Evolutionary conservation across 2,113 vertebrate species (phyloP).

Genomic region (Oryctolagus cuniculus): mOryCun1.1 NC_091442.1:61242501-61243000

Average conservation of each 20-base stretch:
- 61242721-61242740: background rate
- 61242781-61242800: slow-evolving; percentile 24
- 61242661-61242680: slow-evolving; percentile 14
- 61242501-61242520: slow-evolving; percentile 9
- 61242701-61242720: background rate
- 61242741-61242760: slow-evolving; percentile 29
- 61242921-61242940: background rate
- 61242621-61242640: background rate
- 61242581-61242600: background rate
- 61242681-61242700: background rate
- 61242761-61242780: background rate
- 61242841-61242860: background rate
- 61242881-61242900: background rate
- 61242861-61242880: background rate
- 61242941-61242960: too few relatives aligned
- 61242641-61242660: background rate
- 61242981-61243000: background rate
- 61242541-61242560: background rate
- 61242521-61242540: background rate
- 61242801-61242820: slow-evolving; percentile 38
- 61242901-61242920: slow-evolving; percentile 37
- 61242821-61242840: background rate
- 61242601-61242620: background rate
- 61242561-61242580: background rate
- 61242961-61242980: background rate